Evolutionary conservation across 2,888 invertebrate species (phyloP).

Genomic region (Trisateles emortualis): DNA sequence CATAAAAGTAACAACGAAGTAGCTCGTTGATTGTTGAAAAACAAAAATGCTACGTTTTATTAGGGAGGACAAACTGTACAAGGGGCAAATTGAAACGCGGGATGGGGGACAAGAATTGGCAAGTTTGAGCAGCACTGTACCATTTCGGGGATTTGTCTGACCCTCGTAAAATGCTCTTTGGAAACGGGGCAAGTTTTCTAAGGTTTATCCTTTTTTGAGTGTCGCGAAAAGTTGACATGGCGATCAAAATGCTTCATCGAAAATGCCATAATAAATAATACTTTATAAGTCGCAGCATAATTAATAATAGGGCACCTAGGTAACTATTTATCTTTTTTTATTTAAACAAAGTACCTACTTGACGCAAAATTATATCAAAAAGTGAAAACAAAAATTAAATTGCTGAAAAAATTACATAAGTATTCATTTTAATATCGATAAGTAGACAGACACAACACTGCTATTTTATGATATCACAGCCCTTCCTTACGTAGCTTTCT

Average conservation of each 20-base stretch:
- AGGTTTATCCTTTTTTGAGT: conserved; percentile 72
- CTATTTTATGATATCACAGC: no score
- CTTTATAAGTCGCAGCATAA: no score
- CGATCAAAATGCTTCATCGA: conserved; percentile 54
- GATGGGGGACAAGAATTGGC: conserved; percentile 64
- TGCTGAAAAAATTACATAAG: no score
- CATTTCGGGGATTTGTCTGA: conserved; percentile 71
- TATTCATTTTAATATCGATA: no score
- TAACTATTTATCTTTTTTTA: no score
- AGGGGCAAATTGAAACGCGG: conserved; percentile 78
- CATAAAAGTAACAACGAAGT: conserved; percentile 65
- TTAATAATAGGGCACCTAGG: no score
- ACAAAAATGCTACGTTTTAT: conserved; percentile 70
- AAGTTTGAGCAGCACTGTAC: conserved; percentile 64
- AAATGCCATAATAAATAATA: conserved; percentile 31
- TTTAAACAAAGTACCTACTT: no score
- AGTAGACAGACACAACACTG: no score
- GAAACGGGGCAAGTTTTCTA: conserved; percentile 56
- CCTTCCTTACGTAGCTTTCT: no score
- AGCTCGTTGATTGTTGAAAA: conserved; percentile 56
- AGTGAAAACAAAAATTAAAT: no score
- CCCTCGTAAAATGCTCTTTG: conserved; percentile 74
- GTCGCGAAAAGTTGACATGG: conserved; percentile 60
- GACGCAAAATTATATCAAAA: no score
- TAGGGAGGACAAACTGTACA: conserved; percentile 59